Percentiles rank a stretch among this genome's conserved stretches.
These are phyloP conservation scores for Pogonognathellus flavescens DNA, from an alignment of 1,140 invertebrate genomes.

Conservation along the genomic window DNA sequence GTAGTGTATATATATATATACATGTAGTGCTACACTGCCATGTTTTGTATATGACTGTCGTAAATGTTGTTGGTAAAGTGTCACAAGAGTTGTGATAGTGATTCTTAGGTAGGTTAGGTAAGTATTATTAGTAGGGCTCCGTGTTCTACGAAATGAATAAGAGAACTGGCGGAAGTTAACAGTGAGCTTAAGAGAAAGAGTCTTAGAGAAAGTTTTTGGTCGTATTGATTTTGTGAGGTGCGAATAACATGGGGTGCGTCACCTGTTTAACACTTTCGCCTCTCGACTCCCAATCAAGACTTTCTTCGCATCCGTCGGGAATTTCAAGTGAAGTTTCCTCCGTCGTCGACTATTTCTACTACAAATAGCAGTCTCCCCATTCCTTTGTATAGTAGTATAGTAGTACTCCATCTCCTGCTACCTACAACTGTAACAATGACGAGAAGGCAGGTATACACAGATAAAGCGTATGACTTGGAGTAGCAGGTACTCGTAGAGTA, in stretches of 20 bases:
- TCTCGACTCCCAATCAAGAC: constrained; percentile 66
- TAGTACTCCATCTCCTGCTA: neutral
- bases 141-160: constrained; percentile 12
- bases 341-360: too few species aligned
- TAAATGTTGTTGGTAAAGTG: neutral
- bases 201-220: constrained; percentile 45
- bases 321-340: constrained; percentile 61
- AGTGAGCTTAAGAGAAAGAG: constrained; percentile 33
- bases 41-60: neutral
- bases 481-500: neutral
- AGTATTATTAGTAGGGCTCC: constrained; percentile 12
- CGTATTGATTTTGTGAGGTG: constrained; percentile 65
- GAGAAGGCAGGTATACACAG: constrained; percentile 5
- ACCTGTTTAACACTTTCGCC: constrained; percentile 66
- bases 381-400: neutral
- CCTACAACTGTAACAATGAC: neutral
- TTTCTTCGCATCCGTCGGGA: constrained; percentile 62
- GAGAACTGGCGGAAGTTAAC: constrained; percentile 28
- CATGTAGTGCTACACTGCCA: neutral
- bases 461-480: too few species aligned
- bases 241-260: constrained; percentile 65
- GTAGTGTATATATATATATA: neutral
- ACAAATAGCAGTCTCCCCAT: neutral
- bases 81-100: constrained; percentile 7
- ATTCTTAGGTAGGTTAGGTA: neutral